Evolutionary conservation across 2,797 vertebrate species (phyloP).

Genomic region (Rhinophrynus dorsalis): DNA sequence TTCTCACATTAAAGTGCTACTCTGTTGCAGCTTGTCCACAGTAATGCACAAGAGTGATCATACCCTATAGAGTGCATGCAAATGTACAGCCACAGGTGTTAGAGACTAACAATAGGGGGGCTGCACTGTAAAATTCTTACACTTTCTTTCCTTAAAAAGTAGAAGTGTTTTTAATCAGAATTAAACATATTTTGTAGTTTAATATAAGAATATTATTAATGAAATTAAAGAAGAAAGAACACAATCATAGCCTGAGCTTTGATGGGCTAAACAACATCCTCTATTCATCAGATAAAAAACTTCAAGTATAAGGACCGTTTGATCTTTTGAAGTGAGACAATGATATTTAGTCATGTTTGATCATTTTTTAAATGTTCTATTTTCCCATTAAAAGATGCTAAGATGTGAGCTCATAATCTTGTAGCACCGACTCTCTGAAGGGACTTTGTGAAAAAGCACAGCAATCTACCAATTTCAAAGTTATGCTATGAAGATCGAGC

Average conservation of each 20-base stretch:
- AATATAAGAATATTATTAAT: too few relatives aligned
- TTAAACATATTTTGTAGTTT: too few relatives aligned
- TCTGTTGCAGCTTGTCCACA: too few relatives aligned
- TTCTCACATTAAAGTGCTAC: too few relatives aligned
- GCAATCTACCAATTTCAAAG: slow-evolving; percentile 16
- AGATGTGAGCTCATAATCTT: slow-evolving; percentile 7
- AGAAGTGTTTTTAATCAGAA: too few relatives aligned
- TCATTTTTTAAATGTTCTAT: slow-evolving; percentile 18
- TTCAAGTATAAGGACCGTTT: not conserved
- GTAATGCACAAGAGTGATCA: too few relatives aligned
- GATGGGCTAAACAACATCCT: slow-evolving; percentile 13
- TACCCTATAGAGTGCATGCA: too few relatives aligned
- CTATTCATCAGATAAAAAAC: not conserved
- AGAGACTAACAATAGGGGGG: too few relatives aligned
- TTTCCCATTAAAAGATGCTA: slow-evolving; percentile 16
- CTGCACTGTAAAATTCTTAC: too few relatives aligned
- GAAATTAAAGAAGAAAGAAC: too few relatives aligned
- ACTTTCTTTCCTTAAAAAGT: too few relatives aligned
- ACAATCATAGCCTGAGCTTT: not conserved
- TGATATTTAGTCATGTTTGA: slow-evolving; percentile 31
- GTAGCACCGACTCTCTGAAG: slow-evolving; percentile 9
- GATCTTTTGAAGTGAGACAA: slow-evolving; percentile 26
- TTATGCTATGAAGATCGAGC: slow-evolving; percentile 19
- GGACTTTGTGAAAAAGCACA: slow-evolving; percentile 17
- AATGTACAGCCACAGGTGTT: too few relatives aligned